Conservation (phyloP, 2,113 vertebrate species). For the Ailurus styani region DNA sequence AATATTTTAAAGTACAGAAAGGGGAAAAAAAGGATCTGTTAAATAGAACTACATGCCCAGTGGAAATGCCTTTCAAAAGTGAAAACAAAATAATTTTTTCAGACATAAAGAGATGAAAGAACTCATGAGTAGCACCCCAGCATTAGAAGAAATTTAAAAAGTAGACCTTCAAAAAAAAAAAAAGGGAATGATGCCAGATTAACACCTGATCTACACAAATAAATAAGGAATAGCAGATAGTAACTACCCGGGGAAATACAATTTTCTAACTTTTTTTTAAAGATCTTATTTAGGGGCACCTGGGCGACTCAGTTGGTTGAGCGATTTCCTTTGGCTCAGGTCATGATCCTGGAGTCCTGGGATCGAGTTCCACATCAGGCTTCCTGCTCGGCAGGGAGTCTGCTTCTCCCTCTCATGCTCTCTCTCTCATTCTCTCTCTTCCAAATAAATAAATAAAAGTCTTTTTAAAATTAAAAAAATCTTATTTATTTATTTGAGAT, state of each 20-base stretch:
- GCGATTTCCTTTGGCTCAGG: too few species aligned
- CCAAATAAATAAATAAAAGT: too few species aligned
- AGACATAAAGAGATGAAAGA: background rate
- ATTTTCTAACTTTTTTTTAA: background rate
- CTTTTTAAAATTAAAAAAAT: too few species aligned
- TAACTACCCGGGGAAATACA: background rate
- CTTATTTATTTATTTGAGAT: too few species aligned
- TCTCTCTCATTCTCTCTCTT: too few species aligned
- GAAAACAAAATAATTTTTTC: background rate
- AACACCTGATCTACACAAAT: background rate
- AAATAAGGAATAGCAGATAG: background rate
- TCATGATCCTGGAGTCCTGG: too few species aligned
- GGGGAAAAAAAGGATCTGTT: background rate
- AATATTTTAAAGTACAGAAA: background rate
- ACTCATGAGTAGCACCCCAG: background rate
- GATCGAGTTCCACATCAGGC: too few species aligned
- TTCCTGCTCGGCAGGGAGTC: too few species aligned
- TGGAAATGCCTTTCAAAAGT: background rate
- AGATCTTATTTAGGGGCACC: too few species aligned
- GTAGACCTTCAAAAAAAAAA: background rate
- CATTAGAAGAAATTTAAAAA: background rate
- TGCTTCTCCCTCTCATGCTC: too few species aligned
- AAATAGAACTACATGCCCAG: background rate
- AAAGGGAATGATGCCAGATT: background rate
- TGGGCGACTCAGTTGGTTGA: too few species aligned